Evolutionary conservation across 92 coral and sea anemone genomes (phyloP).

Genomic region (Palythoa caribaeorum): DNA sequence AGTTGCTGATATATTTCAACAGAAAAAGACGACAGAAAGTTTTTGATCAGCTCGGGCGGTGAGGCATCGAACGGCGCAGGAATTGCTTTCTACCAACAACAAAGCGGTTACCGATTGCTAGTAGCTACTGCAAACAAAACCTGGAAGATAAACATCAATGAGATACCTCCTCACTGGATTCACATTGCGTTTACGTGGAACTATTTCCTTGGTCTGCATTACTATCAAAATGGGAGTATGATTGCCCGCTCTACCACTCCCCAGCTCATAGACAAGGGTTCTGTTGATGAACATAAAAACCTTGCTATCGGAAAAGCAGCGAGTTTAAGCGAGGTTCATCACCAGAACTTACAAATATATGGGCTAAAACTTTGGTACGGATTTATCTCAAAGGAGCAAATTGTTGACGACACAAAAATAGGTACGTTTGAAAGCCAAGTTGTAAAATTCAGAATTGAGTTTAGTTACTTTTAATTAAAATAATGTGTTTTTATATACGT

Average conservation of each 20-base stretch:
- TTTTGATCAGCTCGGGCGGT: slow-evolving; percentile 21
- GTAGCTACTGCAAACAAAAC: slow-evolving; percentile 1
- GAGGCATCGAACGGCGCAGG: slow-evolving; percentile 10
- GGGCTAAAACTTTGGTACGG: slow-evolving; percentile 34
- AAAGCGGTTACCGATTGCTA: slow-evolving; percentile 13
- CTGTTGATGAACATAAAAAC: background rate
- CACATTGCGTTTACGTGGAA: slow-evolving; percentile 45
- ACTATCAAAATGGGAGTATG: slow-evolving; percentile 9
- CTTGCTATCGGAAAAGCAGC: slow-evolving; percentile 35
- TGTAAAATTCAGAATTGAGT: background rate
- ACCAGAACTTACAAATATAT: slow-evolving; percentile 26
- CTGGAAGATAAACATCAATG: slow-evolving; percentile 9
- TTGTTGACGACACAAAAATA: slow-evolving; percentile 2
- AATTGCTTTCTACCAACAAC: background rate
- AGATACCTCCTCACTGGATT: slow-evolving; percentile 12
- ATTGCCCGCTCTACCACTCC: background rate
- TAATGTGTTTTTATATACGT: background rate
- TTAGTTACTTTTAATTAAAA: background rate
- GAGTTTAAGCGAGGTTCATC: background rate
- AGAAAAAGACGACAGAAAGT: slow-evolving; percentile 10
- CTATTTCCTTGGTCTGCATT: slow-evolving; percentile 1
- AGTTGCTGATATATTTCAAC: background rate
- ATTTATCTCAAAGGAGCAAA: slow-evolving; percentile 12
- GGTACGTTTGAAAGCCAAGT: background rate
- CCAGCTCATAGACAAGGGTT: background rate